Percentiles rank a stretch among this genome's conserved stretches.
phyloP scores from a whole-genome alignment of 2,113 vertebrate species.

The Eonycteris spelaea region DNA sequence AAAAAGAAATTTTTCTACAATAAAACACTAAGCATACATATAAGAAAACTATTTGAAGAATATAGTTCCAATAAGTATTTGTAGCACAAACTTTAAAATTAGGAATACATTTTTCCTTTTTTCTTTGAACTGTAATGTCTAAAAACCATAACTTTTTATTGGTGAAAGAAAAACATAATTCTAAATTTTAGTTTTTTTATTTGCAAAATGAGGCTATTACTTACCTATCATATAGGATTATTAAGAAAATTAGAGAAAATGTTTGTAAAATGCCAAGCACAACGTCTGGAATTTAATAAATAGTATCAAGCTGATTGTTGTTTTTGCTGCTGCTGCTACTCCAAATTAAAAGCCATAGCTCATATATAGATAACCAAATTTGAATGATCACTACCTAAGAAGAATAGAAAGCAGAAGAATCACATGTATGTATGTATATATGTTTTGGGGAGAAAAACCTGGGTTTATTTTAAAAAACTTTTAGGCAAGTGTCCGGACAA shows the following conservation, averaged over 20 bases:
- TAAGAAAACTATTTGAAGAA: background rate
- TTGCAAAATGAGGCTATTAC: background rate
- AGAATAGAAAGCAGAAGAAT: background rate
- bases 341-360: background rate
- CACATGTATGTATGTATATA: too few species aligned
- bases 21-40: background rate
- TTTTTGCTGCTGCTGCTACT: background rate
- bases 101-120: background rate
- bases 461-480: background rate
- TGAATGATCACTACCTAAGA: background rate
- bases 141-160: background rate
- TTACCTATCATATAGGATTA: background rate
- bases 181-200: background rate
- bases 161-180: background rate
- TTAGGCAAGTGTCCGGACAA: background rate
- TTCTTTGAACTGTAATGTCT: background rate
- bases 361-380: background rate
- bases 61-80: background rate
- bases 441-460: background rate
- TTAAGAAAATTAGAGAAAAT: background rate
- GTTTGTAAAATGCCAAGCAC: background rate
- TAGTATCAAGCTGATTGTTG: background rate
- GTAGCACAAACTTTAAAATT: background rate
- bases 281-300: background rate
- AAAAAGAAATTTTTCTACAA: background rate